Evolutionary conservation across 2,113 vertebrate species (phyloP), one percentile per base, ranked within the genome.

Genomic region (Tyrannus savana): DNA sequence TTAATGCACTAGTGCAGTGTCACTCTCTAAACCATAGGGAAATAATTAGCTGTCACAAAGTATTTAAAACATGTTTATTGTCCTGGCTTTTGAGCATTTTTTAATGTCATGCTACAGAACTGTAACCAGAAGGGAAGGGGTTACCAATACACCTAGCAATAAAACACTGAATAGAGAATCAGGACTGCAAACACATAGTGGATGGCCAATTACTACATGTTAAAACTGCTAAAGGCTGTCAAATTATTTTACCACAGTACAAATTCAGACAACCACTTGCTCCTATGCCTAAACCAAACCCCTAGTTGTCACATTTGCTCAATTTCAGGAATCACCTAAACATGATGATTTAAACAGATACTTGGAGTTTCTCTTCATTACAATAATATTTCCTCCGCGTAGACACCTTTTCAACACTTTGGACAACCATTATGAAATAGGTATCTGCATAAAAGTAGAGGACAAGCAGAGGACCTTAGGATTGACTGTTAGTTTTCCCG

Each of bases 11-110:
- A 74, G 30, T 56, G 72, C 83, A 81, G 64, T 30, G 76, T 44
- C 87, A 93, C 35, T 87, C 64, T 69, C 52, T 27, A 91, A 79
- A 83, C 42, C 91, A 77, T 16, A 68, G 83, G 31, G 44, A 90
- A 95, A 93, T 77, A 59, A 90, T 86, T 44, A 93, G 62, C 67
- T 74, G 47, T 42, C 92, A 89, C 30, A 77, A 85, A 87, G n/a
- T 44, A 71, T 59, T 83, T 80, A 63, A 83, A 76, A 69, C 23
- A 41, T 10, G 35, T 56, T 75, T 56, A 23, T 37, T 2, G 2
- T 60, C 67, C 76, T 59, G 19, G 25, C 35, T 83, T 71, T 77
- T 3, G 2, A 19, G 53, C 25, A 25, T 58, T 59, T 89, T 91
- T 93, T 33, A 21, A 75, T 35, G 39, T 41, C 24, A 37, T 28